These are phyloP conservation scores for Hetaerina americana DNA, from an alignment of 1,140 invertebrate species.

Conservation along the genomic window DNA sequence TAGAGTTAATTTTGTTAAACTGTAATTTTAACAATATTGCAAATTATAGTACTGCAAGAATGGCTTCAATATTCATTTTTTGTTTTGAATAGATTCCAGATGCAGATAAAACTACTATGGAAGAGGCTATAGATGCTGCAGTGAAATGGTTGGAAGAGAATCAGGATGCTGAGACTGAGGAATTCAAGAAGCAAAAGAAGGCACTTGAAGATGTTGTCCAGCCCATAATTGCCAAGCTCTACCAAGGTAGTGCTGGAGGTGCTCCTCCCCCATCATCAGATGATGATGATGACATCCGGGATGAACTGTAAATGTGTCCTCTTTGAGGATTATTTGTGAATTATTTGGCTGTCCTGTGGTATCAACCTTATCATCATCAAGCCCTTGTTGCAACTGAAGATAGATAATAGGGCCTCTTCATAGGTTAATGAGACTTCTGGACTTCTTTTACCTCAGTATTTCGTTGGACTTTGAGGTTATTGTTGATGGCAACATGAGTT, in stretches of 20 bases:
- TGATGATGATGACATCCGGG: constrained; percentile 69
- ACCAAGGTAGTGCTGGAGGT: constrained; percentile 70
- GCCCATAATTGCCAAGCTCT: constrained; percentile 95
- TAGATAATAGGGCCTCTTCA: no score
- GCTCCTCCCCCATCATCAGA: constrained; percentile 49
- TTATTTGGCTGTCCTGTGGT: no score
- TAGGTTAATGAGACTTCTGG: no score
- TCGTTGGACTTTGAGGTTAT: no score
- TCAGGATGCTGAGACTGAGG: constrained; percentile 83
- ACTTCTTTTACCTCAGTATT: no score
- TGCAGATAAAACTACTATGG: constrained; percentile 91
- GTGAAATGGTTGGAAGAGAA: constrained; percentile 98
- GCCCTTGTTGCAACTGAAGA: no score
- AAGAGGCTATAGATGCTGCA: constrained; percentile 87
- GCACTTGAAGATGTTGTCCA: constrained; percentile 89
- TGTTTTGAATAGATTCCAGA: constrained; percentile 43
- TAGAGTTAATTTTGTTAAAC: neutral
- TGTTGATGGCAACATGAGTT: no score
- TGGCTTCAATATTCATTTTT: no score
- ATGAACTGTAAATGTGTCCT: constrained; percentile 53
- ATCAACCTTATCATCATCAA: no score
- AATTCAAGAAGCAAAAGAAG: constrained; percentile 96
- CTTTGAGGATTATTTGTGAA: no score
- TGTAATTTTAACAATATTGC: no score
- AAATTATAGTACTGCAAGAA: no score